These are phyloP conservation scores for Stegastes partitus DNA, from an alignment of 2,113 vertebrate genomes.

Conservation along the genomic window DNA sequence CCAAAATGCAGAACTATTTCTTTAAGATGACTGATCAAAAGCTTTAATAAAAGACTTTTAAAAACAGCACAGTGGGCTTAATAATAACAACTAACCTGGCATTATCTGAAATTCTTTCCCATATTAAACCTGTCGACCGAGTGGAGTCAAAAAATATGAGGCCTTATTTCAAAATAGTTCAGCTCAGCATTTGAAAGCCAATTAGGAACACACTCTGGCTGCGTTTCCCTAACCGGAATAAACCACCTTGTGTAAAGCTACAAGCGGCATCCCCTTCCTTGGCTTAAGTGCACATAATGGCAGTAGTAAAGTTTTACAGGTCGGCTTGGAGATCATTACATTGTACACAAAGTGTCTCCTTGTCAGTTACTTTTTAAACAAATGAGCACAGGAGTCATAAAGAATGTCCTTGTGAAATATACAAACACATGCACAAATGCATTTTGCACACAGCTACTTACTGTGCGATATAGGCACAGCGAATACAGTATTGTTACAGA, in stretches of 20 bases:
- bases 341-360: constrained; percentile 55
- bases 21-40: background rate
- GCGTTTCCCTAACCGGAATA: constrained; percentile 61
- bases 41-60: background rate
- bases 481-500: constrained; percentile 7
- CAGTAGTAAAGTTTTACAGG: constrained; percentile 83
- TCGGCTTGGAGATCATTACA: constrained; percentile 77
- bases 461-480: constrained; percentile 14
- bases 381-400: constrained; percentile 68
- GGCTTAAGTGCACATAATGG: constrained; percentile 80
- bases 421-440: constrained; percentile 34
- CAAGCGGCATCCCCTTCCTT: constrained; percentile 55
- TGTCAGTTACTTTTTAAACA: constrained; percentile 76
- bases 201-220: constrained; percentile 36
- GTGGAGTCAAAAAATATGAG: background rate
- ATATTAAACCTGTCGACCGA: constrained; percentile 1
- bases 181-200: constrained; percentile 19
- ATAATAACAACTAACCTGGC: background rate
- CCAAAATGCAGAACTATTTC: background rate
- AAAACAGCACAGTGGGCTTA: background rate
- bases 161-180: constrained; percentile 14
- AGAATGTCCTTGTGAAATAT: constrained; percentile 64
- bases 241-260: constrained; percentile 54
- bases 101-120: background rate
- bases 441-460: constrained; percentile 33